These are phyloP conservation scores for Vidua macroura DNA, from an alignment of 2,113 vertebrate species.

Conservation along the genomic window DNA sequence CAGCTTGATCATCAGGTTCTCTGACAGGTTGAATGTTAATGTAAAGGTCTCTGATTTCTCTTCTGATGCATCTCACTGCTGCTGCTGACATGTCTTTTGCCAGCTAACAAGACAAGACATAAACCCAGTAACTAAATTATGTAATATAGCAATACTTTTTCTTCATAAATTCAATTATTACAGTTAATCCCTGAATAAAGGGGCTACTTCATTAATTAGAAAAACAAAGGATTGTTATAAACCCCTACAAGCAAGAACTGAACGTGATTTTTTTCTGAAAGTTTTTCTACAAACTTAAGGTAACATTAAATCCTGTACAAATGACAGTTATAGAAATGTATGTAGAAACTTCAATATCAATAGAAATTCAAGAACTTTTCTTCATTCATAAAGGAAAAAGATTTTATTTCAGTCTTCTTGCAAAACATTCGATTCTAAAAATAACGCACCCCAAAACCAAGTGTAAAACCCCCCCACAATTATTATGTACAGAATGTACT, in stretches of 20 bases:
- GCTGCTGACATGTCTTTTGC: conserved; percentile 92
- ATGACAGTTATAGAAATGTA: background rate
- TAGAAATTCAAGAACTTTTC: background rate
- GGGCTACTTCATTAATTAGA: background rate
- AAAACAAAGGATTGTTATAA: background rate
- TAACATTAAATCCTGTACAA: background rate
- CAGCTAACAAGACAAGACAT: conserved; percentile 73
- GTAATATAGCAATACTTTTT: background rate
- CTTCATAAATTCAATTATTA: background rate
- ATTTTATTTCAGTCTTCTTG: background rate
- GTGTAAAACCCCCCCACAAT: background rate
- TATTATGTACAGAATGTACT: background rate
- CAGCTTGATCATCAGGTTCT: conserved; percentile 85
- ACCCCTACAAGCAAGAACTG: background rate
- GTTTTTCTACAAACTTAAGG: background rate
- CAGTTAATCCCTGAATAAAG: background rate
- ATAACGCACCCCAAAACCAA: background rate
- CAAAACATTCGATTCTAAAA: background rate
- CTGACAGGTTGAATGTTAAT: conserved; percentile 89
- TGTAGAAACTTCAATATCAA: background rate
- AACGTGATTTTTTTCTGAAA: background rate
- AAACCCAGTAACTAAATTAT: background rate
- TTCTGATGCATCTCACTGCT: conserved; percentile 90
- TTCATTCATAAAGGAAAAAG: background rate
- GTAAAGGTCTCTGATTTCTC: conserved; percentile 92